Base-by-base conservation (phyloP, 2,113 vertebrate genomes). In the Tachycineta bicolor region DNA sequence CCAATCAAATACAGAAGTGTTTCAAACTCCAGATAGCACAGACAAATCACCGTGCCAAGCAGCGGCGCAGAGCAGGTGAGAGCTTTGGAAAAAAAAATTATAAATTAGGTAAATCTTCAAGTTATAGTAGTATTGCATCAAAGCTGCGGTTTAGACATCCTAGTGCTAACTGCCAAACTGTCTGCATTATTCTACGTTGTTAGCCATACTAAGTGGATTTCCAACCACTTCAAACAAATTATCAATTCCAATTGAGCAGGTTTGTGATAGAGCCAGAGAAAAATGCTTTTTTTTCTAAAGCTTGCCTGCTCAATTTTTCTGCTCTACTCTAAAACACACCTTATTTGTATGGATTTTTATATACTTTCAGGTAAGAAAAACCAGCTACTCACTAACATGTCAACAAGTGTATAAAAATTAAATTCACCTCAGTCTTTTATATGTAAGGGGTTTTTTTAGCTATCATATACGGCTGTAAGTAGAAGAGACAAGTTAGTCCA, bases 401-500 rank as follows among this genome's bases (percentile, higher is more conserved):
- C 74, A n/a, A 52, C 21, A 34, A 46, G 64, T 69, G 11, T 58
- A 83, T 75, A 89, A 90, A 86, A 94, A 74, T 77, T 90, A 79
- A 55, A 76, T 71, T 81, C 90, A 87, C 70, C 84, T 26, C 77
- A 83, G 75, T 67, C 90, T 92, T 83, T 82, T 80, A 82, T 91
- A 92, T 46, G 21, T 74, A 94, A 46, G 82, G 53, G 25, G 74
- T 65, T 65, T 91, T 91, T 89, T 96, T 94, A 96, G 96, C 96
- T 96, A 84, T 94, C 83, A 91, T 80, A 94, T 41, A 62, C 85
- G 91, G 95, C 95, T 89, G 74, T 90, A 95, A 97, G 63, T 59
- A 77, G 83, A 79, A 98, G 97, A 98, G 97, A 98, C 98, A 99
- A 98, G 95, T 96, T 94, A 97, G 97, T 98, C 97, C 98, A 99